phyloP scores from a whole-genome alignment of 2,113 vertebrate genomes.

The Micromys minutus region DNA sequence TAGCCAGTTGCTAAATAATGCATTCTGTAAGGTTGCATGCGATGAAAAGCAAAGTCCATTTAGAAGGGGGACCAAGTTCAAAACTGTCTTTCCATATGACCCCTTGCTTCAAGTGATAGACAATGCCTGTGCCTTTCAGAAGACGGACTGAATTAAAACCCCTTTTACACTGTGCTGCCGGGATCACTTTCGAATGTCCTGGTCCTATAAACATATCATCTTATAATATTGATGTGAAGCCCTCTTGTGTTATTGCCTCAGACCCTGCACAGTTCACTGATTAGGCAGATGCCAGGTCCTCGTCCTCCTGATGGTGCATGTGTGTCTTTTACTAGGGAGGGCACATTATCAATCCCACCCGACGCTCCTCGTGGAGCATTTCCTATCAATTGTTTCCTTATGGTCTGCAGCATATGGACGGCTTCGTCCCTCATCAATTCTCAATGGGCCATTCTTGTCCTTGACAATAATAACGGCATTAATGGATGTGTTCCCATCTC shows the following conservation, averaged over 20 bases:
- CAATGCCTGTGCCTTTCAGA: conserved; percentile 74
- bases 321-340: conserved; percentile 41
- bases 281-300: conserved; percentile 76
- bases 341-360: conserved; percentile 57
- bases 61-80: conserved; percentile 33
- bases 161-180: conserved; percentile 73
- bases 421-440: conserved; percentile 71
- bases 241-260: conserved; percentile 81
- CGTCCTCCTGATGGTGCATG: conserved; percentile 54
- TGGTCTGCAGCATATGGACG: conserved; percentile 61
- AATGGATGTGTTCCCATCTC: conserved; percentile 66
- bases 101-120: conserved; percentile 31
- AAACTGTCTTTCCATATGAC: not conserved
- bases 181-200: conserved; percentile 84
- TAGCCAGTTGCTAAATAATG: conserved; percentile 43
- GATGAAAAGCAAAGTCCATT: conserved; percentile 30
- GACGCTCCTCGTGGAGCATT: conserved; percentile 46
- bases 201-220: conserved; percentile 80
- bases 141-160: conserved; percentile 78
- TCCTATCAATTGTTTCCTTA: conserved; percentile 73
- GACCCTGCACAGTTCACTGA: conserved; percentile 84
- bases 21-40: not conserved
- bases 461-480: conserved; percentile 72
- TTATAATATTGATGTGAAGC: conserved; percentile 84
- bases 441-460: conserved; percentile 17